Evolutionary conservation across 2,113 vertebrate genomes (phyloP), one percentile per base, ranked within the genome.

Genomic region (Coptodon rendalli): DNA sequence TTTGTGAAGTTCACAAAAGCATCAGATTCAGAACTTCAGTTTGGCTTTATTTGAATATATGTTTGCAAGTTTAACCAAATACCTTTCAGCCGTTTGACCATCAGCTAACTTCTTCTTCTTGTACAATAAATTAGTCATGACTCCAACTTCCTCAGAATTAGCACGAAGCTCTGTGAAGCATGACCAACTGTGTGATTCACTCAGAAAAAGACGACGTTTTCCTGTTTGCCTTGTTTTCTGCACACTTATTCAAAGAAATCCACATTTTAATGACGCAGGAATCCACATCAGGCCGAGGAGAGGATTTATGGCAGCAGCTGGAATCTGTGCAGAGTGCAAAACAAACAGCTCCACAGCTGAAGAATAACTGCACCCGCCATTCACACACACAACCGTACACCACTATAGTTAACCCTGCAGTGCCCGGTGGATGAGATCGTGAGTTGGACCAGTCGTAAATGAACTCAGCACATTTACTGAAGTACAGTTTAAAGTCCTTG

Each of bases 351-450:
- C 34, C 63, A 68, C 63, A 22, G 34, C 63, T 40, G 34, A 36
- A 1, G 17, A 0, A 36, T 0, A 7, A 2, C 31, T n/a, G 61
- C 31, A 63, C 16, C 9, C 9, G 29, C 29, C 57, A 12, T 63
- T 63, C 31, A 36, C 17, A 63, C 52, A 1, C 59, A 66, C 59
- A 19, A 17, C 14, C 29, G 0, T 34, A 34, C 61, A 12, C 6
- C 6, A 2, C 61, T 66, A 13, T 3, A 66, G 10, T 13, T 66
- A 3, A 66, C 19, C 19, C 19, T 40, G 34, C 19, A 31, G 34
- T 6, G 0, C 34, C 63, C 4, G 4, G 34, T 0, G 34, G 34
- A 63, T 0, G 34, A 68, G 63, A 68, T 68, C 6, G 3, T 40
- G 34, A 14, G 59, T 63, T 6, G 59, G 59, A 34, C 17, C 31